Conservation (phyloP, 2,888 invertebrate genomes). For the Drosophila nr. medialis region DNA sequence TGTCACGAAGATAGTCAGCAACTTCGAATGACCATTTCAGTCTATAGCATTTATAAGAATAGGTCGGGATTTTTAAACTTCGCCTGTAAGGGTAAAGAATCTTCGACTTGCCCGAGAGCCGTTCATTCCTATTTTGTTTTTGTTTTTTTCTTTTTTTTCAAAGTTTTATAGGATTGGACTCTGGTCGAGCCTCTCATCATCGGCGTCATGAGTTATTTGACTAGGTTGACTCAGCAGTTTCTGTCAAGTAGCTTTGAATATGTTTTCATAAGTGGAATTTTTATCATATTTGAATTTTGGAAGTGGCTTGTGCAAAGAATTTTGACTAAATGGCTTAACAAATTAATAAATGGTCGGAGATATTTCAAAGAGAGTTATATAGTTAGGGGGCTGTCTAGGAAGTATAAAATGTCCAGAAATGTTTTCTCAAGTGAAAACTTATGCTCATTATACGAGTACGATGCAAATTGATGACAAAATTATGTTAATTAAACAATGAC, state of each 20-base stretch:
- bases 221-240: constrained; percentile 43
- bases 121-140: constrained; percentile 19
- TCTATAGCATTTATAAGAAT: background rate
- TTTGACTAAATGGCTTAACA: constrained; percentile 38
- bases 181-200: constrained; percentile 33
- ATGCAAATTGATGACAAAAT: background rate
- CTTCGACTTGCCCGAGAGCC: background rate
- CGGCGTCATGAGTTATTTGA: constrained; percentile 30
- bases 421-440: background rate
- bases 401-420: background rate
- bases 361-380: constrained; percentile 6
- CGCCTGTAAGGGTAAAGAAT: background rate
- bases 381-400: background rate
- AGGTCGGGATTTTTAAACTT: background rate
- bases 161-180: constrained; percentile 20
- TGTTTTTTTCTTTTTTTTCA: background rate
- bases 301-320: constrained; percentile 13
- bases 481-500: background rate
- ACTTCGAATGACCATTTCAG: background rate
- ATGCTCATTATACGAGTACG: background rate
- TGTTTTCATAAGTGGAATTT: constrained; percentile 13
- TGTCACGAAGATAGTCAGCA: background rate
- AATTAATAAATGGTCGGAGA: constrained; percentile 33
- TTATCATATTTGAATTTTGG: constrained; percentile 16
- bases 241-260: constrained; percentile 13